A percentile compares a stretch with the other conserved stretches of the same genome.
Conservation (phyloP, 2,888 invertebrate species). For the Drosophila emarginata region DNA sequence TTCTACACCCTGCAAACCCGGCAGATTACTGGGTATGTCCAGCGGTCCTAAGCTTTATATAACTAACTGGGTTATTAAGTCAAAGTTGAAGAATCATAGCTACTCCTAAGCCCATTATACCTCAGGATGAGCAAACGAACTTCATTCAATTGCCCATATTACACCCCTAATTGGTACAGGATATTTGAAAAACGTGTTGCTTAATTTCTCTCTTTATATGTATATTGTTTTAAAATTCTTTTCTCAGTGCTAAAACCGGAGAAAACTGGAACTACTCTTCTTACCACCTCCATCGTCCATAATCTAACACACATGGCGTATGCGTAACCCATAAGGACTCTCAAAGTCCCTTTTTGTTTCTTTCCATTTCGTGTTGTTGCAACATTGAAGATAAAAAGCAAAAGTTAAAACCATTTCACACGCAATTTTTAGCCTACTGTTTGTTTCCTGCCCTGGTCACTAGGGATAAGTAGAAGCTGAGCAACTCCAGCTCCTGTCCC, state of each 20-base stretch:
- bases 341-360: slow-evolving; percentile 27
- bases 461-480: slow-evolving; percentile 24
- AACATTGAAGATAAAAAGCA: slow-evolving; percentile 72
- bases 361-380: slow-evolving; percentile 64
- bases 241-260: not conserved
- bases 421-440: slow-evolving; percentile 70
- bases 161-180: not conserved
- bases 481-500: not conserved
- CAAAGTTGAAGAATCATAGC: too few species aligned
- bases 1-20: not conserved
- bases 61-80: too few species aligned
- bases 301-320: slow-evolving; percentile 50
- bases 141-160: too few species aligned
- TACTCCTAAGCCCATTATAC: too few species aligned
- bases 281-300: not conserved
- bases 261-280: slow-evolving; percentile 6
- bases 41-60: not conserved
- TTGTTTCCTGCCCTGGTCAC: slow-evolving; percentile 50
- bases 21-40: not conserved
- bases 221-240: not conserved
- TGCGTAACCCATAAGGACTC: slow-evolving; percentile 71
- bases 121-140: too few species aligned
- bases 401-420: slow-evolving; percentile 78
- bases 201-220: too few species aligned
- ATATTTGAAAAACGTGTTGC: not conserved